A percentile compares a stretch with the other conserved stretches of the same genome.
Evolutionary conservation across 2,797 vertebrate genomes (phyloP).

Genomic region (Chiroxiphia lanceolata): DNA sequence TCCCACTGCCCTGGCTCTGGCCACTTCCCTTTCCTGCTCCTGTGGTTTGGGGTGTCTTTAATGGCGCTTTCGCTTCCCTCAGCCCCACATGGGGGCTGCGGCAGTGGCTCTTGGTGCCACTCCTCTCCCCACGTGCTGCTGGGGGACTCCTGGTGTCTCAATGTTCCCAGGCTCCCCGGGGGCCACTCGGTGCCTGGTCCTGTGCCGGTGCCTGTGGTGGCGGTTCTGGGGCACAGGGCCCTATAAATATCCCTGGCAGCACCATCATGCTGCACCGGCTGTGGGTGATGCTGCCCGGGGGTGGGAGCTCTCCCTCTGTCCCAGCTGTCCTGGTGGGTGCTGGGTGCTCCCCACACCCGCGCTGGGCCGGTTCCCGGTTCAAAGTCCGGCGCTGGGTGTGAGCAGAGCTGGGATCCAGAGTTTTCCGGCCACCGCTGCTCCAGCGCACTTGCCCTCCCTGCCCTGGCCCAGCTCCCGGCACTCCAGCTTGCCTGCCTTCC

Average conservation of each 20-base stretch:
- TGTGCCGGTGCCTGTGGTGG: not conserved
- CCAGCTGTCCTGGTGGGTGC: not conserved
- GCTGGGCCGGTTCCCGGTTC: not conserved
- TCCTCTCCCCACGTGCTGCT: not conserved
- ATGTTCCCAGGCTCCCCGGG: not conserved
- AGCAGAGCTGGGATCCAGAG: not conserved
- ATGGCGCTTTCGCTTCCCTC: not conserved
- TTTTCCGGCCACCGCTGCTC: not conserved
- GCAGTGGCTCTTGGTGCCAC: not conserved
- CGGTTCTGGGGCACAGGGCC: not conserved
- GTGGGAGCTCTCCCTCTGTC: not conserved
- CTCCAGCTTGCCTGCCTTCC: not conserved
- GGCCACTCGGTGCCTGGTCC: not conserved
- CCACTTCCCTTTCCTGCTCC: not conserved
- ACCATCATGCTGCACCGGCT: fast-evolving
- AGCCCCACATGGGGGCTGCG: not conserved
- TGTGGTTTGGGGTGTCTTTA: not conserved
- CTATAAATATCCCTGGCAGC: not conserved
- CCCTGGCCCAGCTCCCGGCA: not conserved
- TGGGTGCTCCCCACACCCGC: not conserved
- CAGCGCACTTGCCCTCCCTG: not conserved
- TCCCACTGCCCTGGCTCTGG: not conserved
- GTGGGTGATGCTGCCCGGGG: not conserved
- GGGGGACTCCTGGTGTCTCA: not conserved
- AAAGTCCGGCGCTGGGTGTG: not conserved